phyloP scores from a whole-genome alignment of 1,140 invertebrate genomes.

The Heliconius hewitsoni region DNA sequence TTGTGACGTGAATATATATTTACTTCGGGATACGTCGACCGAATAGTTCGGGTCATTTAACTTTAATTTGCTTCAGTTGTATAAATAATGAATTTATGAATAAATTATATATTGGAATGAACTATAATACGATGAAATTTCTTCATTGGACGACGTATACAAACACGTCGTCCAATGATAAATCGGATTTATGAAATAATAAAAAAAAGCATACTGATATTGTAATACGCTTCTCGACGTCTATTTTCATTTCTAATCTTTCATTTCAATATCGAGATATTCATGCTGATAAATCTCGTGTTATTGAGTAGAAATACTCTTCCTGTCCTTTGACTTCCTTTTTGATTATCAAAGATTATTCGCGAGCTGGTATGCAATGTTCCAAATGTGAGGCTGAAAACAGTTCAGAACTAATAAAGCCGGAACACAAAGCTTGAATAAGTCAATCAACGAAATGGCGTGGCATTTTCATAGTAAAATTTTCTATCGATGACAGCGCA shows the following conservation, averaged over 20 bases:
- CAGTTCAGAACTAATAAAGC: constrained; percentile 38
- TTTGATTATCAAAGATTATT: constrained; percentile 14
- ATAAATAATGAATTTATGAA: background rate
- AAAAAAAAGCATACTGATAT: background rate
- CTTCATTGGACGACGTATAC: background rate
- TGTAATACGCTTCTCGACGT: background rate
- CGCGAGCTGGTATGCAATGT: background rate
- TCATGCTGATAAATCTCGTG: constrained; percentile 6
- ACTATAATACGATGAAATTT: background rate
- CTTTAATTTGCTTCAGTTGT: constrained; percentile 3
- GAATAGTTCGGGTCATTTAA: background rate
- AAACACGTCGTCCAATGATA: background rate
- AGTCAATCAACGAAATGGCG: constrained; percentile 54
- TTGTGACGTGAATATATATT: constrained; percentile 10
- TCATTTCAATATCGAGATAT: constrained; percentile 13
- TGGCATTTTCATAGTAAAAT: constrained; percentile 53
- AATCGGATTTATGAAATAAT: background rate
- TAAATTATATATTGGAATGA: background rate
- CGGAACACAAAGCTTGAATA: constrained; percentile 42
- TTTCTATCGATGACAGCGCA: constrained; percentile 53
- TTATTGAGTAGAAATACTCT: background rate
- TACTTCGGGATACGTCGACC: background rate
- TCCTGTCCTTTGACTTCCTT: background rate
- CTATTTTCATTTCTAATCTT: background rate
- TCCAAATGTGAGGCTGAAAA: constrained; percentile 19